Evolutionary conservation across 2,797 vertebrate species (phyloP), one percentile per base, ranked within the genome.

Genomic region (Chiroxiphia lanceolata): DNA sequence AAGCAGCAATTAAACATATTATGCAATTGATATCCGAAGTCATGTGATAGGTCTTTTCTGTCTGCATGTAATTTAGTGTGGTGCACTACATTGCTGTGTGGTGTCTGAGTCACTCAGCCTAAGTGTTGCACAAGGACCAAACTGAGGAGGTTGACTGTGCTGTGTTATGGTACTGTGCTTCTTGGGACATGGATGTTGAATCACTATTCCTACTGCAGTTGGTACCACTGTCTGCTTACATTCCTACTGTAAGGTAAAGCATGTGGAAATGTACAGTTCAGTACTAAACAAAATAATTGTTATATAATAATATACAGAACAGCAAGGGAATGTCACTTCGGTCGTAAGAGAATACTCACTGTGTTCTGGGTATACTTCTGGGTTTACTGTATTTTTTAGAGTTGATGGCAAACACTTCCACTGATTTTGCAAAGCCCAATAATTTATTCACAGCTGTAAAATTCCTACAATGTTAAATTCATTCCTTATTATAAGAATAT

Each of bases 41-140:
- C 33, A 29, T 6, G 8, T 12, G 31, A 6, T 38, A 22, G 45
- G 19, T 72, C 45, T 79, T 64, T 71, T 26, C 45, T 76, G 59
- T 70, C 68, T 75, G 6, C 10, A 1, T 25, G 6, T 48, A 27
- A n/a, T 65, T n/a, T 25, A 71, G 38, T 19, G 3, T 8, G n/a
- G 27, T 50, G 27, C 0, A 0, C n/a, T 0, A 0, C 8, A 4
- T 29, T 17, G 45, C 54, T 45, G 0, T 19, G 47, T 3, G 4
- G 10, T 6, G 0, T 65, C 40, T 34, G 75, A 85, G 50, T 45
- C 72, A 31, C 25, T 33, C 68, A 65, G 34, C 26, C 33, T 6
- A 19, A 12, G 14, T 31, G 48, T 45, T 64, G 63, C 54, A 44
- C n/a, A 18, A 9, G 54, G 10, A 25, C 26, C 5, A 48, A 50